A percentile compares a stretch with the other conserved stretches of the same genome.
These are phyloP conservation scores for Hipparchia semele DNA, from an alignment of 2,888 invertebrate species.

Conservation along the genomic window DNA sequence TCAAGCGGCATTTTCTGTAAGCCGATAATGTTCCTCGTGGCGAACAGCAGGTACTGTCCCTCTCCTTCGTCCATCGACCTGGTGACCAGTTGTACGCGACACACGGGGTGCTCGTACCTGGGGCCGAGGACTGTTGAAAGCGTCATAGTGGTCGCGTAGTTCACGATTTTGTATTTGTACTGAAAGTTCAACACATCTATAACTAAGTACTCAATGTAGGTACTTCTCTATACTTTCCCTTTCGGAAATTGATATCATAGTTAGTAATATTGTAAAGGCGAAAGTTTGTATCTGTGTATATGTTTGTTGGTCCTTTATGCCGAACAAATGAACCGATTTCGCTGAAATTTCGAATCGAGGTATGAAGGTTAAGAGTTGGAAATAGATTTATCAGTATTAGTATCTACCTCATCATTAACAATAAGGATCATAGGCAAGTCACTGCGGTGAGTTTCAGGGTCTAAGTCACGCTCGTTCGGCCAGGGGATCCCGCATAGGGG, in stretches of 20 bases:
- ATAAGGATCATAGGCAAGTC: constrained; percentile 77
- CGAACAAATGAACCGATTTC: too few species aligned
- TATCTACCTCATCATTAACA: constrained; percentile 84
- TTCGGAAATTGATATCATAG: too few species aligned
- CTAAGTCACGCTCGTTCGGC: constrained; percentile 55
- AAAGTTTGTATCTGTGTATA: too few species aligned
- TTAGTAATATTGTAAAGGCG: too few species aligned
- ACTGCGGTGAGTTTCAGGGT: constrained; percentile 50
- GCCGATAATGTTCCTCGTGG: constrained; percentile 86
- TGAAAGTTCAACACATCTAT: constrained; percentile 50
- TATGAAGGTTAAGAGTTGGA: neutral
- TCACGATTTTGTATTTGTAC: constrained; percentile 87
- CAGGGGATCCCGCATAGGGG: constrained; percentile 78
- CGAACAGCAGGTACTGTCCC: constrained; percentile 83
- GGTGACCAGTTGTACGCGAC: constrained; percentile 68
- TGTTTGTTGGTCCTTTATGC: too few species aligned
- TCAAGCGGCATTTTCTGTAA: constrained; percentile 87
- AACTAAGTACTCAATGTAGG: neutral
- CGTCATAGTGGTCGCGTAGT: constrained; percentile 85
- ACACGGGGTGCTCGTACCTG: constrained; percentile 85
- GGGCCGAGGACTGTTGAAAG: constrained; percentile 86
- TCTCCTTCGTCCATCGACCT: constrained; percentile 48
- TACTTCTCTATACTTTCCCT: too few species aligned
- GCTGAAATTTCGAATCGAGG: too few species aligned
- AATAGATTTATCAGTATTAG: neutral